Percentiles rank a stretch among this genome's conserved stretches.
Evolutionary conservation across 2,113 vertebrate genomes (phyloP).

Genomic region (Malaclemys terrapin): DNA sequence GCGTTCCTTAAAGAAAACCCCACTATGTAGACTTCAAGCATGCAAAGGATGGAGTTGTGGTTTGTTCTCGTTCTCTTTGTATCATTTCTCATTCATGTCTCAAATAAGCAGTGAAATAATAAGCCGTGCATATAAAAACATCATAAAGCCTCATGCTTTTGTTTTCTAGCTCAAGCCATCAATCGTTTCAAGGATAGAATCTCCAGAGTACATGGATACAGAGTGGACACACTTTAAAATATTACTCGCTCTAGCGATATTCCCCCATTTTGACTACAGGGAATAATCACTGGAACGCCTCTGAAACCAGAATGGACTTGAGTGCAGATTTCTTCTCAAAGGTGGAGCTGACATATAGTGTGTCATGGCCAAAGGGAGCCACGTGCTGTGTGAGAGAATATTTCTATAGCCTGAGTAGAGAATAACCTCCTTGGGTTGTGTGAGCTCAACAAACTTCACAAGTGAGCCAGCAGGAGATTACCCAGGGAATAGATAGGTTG

Average conservation of each 20-base stretch:
- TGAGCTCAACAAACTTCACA: neutral
- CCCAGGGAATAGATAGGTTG: neutral
- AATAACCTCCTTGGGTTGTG: neutral
- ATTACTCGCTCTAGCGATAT: neutral
- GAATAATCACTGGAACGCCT: neutral
- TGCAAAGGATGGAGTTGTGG: rapidly evolving
- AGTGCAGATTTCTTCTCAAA: neutral
- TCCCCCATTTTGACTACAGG: neutral
- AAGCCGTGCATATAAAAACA: rapidly evolving
- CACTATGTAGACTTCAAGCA: neutral
- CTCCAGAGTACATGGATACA: neutral
- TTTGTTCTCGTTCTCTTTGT: neutral
- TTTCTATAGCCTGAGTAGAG: neutral
- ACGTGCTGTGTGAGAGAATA: rapidly evolving
- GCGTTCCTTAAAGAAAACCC: neutral
- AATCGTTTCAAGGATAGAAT: too few relatives aligned
- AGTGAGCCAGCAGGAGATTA: neutral
- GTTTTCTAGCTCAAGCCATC: neutral
- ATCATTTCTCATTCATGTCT: neutral
- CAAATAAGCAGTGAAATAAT: rapidly evolving
- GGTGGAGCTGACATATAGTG: neutral
- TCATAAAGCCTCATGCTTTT: neutral
- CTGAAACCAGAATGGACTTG: neutral
- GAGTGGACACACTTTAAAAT: neutral
- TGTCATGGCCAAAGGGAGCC: rapidly evolving